Conservation (phyloP, 2,888 invertebrate species). For the Papilio gigon region DNA sequence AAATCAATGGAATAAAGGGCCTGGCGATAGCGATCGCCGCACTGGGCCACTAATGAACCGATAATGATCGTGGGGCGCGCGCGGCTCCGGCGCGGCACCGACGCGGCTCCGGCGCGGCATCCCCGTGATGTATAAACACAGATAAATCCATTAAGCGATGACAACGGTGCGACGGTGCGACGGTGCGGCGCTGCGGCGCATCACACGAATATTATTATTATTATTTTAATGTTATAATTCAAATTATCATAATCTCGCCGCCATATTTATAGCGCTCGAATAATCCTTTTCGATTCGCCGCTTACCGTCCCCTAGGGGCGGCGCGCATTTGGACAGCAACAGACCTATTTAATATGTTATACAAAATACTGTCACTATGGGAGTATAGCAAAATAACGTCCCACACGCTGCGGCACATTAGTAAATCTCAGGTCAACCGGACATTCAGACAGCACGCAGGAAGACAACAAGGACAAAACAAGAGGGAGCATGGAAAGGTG, state of each 20-base stretch:
- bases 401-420: too few species aligned
- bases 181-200: constrained; percentile 55
- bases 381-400: not conserved
- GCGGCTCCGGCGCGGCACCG: constrained; percentile 44
- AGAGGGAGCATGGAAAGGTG: too few species aligned
- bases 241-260: constrained; percentile 78
- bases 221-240: constrained; percentile 80
- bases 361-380: not conserved
- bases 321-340: constrained; percentile 45
- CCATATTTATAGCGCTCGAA: constrained; percentile 74
- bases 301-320: constrained; percentile 56
- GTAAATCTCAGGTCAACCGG: too few species aligned
- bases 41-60: constrained; percentile 65
- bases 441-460: too few species aligned
- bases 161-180: constrained; percentile 60
- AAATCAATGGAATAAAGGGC: constrained; percentile 39
- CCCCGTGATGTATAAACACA: constrained; percentile 63
- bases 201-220: constrained; percentile 70
- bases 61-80: constrained; percentile 54
- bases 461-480: too few species aligned
- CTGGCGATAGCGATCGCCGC: constrained; percentile 52
- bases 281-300: constrained; percentile 79
- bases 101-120: constrained; percentile 61
- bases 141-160: constrained; percentile 78
- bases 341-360: not conserved